Base-by-base conservation (phyloP, 2,888 invertebrate species). In the Protodeltote pygarga region DNA sequence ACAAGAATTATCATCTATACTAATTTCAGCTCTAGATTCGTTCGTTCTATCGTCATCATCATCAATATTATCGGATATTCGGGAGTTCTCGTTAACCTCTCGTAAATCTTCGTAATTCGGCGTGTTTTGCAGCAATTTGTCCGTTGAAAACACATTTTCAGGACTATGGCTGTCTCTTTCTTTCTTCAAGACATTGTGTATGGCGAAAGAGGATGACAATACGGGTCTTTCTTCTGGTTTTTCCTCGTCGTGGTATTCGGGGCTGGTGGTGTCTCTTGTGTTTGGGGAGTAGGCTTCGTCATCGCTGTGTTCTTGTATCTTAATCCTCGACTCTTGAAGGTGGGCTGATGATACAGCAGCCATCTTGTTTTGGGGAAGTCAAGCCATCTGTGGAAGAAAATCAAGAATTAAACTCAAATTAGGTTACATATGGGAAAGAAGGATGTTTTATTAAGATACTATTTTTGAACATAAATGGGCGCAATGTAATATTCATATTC, bases 1-100 rank as follows among this genome's bases (percentile, higher is more conserved):
- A 60, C 95, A 94, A 49, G 95, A 95, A 54, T 93, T 93, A 10
- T 94, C 93, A 46, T 90, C 92, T 8, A 93, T 86, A 49, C 92
- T 91, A 19, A 91, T 89, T 55, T 90, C 90, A 8, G 87, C 83
- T 68, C 90, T 81, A 3, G 68, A 68, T 49, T 68, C 68, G 8
- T 68, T 64, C 14, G 68, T 68, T n/a, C 57, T 34, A 6, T 79
- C 84, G 15, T 82, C 84, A 4, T 86, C 86, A 13, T 89, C 87
- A 8, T 87, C 87, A 2, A 87, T 73, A 2, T 44, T 57, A 3
- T 65, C 86, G 1, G 87, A 85, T 42, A 80, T 71, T 29, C 85
- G 75, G 2, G 84, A 83, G 28, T 73, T 75, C 15, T 80, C 77
- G 28, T 71, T 65, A 34, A 45, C 62, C 10, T 67, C 67, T 66